A percentile compares a stretch with the other conserved stretches of the same genome.
Evolutionary conservation across 2,797 vertebrate species (phyloP).

Genomic region (Morus bassanus): DNA sequence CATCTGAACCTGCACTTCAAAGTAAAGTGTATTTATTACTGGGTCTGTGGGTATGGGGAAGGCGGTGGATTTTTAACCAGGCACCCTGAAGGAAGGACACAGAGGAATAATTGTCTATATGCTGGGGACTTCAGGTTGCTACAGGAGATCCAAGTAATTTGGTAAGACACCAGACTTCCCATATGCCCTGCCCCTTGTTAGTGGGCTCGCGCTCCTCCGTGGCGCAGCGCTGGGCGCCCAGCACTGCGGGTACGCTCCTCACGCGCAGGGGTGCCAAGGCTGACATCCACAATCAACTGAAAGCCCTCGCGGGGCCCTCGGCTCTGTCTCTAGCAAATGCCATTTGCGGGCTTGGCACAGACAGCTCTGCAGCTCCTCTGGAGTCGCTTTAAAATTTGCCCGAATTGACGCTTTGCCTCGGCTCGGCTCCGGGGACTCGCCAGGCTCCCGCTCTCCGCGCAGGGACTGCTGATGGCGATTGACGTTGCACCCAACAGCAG

Average conservation of each 20-base stretch:
- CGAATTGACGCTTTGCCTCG: background rate
- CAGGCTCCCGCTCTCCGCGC: background rate
- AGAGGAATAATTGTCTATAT: rapidly evolving
- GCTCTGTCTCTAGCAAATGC: background rate
- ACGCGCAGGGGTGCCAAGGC: background rate
- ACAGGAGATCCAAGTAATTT: rapidly evolving
- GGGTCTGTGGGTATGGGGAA: background rate
- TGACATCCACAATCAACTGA: rapidly evolving
- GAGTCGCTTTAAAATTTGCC: background rate
- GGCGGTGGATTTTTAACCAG: background rate
- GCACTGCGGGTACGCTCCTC: background rate
- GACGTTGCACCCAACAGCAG: background rate
- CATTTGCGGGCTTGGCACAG: background rate
- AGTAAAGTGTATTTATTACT: background rate
- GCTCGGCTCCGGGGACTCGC: background rate
- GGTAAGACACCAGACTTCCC: background rate
- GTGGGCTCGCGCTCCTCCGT: rapidly evolving
- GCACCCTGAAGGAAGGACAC: background rate
- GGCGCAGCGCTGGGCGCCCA: rapidly evolving
- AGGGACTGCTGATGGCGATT: background rate
- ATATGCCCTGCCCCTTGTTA: background rate
- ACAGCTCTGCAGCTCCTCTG: background rate
- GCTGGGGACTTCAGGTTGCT: background rate
- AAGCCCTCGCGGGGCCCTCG: background rate
- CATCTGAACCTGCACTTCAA: background rate